Evolutionary conservation across 2,113 vertebrate species (phyloP), one percentile per base, ranked within the genome.

Genomic region (Bathybates hornii): DNA sequence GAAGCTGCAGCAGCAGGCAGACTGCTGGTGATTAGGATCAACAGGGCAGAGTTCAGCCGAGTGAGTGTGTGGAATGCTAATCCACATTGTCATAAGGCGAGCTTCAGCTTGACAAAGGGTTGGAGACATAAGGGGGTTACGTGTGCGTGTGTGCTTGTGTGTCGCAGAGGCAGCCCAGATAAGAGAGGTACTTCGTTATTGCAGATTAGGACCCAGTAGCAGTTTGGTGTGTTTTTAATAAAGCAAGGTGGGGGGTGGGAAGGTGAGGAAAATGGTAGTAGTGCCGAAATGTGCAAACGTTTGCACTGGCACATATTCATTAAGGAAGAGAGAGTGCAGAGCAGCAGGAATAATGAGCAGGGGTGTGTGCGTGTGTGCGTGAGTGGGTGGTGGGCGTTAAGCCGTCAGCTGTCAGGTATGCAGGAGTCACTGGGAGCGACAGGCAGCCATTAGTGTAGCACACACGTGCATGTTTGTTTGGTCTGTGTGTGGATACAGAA

Each of bases 51-150:
- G 95, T 95, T 96, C 94, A 95, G 66, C 83, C 57, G 86, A 91
- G 90, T 36, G 87, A 94, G 91, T 91, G 93, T 81, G 88, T 89
- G 94, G 94, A 96, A 96, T 96, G 94, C 95, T 94, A 95, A 95
- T 95, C 95, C 91, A 94, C 93, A 87, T 91, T 91, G 94, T 94
- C 92, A 93, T 87, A 89, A 83, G 88, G 88, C 89, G 82, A 91
- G 90, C 80, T 89, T 91, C 80, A 83, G 89, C 61, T 68, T 86
- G 90, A 94, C 90, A 91, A 92, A 81, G 85, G 87, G 53, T 54
- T 63, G 48, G 83, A 87, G 89, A 92, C 85, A 19, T 83, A 4
- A 76, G 36, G 83, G 87, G 91, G 83, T 76, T 82, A 84, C 41
- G 12, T 87, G 73, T 36, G 54, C 27, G 13, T 63, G 56, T 50